Evolutionary conservation across 2,888 invertebrate genomes (phyloP), one percentile per base, ranked within the genome.

Genomic region (Plebejus melissa): DNA sequence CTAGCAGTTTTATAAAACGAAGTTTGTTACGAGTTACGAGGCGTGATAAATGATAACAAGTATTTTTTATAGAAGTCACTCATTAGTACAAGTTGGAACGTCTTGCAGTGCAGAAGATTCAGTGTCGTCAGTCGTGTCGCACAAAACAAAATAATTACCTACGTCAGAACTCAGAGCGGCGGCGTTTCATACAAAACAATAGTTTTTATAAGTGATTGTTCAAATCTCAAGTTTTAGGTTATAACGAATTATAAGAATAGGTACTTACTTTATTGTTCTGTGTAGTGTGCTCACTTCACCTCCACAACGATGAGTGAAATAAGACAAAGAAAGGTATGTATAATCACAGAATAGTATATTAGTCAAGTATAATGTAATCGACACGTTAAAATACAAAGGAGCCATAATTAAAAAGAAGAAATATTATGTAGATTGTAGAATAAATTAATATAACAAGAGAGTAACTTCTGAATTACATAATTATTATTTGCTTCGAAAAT

Each of bases 251-350:
- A 22, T 22, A 22, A 22, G 22, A 22, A 22, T 22, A 22, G 22
- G 22, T 22, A 22, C 22, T 22, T 22, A 22, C 22, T 22, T 22
- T 22, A 22, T 22, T 22, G 22, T 22, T 22, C 22, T 22, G 22
- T 32, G 32, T 65, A 36, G 0, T 38, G 32, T 46, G 2, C 11
- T 50, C 4, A 50, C 16, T 0, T 32, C 32, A 32, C 72, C 72
- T 72, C 54, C 72, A 50, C 72, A 46, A 85, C 80, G 79, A 89
- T 89, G 89, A 83, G 81, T 79, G 82, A 81, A 76, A 74, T 90
- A 76, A 86, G 90, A 9, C 87, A 87, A 82, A 86, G 90, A 83
- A 90, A 87, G 86, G 89, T 90, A 83, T 82, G 82, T 79, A 76
- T 22, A 22, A 22, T 22, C 22, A 22, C 22, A 22, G 22, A 22